Conservation (phyloP, 1,140 invertebrate genomes). For the Leptonema lineaticorne region DNA sequence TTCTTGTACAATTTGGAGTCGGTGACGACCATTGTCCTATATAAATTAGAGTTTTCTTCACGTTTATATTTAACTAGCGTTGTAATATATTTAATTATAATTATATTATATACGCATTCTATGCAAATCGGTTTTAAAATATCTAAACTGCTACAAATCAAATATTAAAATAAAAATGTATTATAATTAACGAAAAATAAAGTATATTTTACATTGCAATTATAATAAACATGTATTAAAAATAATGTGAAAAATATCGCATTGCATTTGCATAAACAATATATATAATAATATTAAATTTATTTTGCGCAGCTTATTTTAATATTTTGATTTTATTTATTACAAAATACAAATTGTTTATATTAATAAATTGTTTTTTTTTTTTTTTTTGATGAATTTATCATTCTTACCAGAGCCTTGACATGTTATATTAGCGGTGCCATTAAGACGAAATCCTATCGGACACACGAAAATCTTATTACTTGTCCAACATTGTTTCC, state of each 20-base stretch:
- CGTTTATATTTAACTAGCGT: too few species aligned
- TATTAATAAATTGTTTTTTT: background rate
- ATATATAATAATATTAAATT: background rate
- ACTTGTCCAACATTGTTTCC: slow-evolving; percentile 67
- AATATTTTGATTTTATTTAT: too few species aligned
- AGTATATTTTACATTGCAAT: too few species aligned
- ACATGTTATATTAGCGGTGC: slow-evolving; percentile 69
- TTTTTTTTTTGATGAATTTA: background rate
- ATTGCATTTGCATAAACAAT: background rate
- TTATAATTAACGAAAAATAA: too few species aligned
- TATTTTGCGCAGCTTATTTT: too few species aligned
- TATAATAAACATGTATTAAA: too few species aligned
- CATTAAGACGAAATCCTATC: slow-evolving; percentile 69
- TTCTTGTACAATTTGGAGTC: slow-evolving; percentile 70
- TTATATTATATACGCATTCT: too few species aligned
- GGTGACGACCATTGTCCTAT: slow-evolving; percentile 74
- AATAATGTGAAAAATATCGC: too few species aligned
- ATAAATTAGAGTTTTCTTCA: slow-evolving; percentile 11
- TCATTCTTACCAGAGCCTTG: slow-evolving; percentile 66
- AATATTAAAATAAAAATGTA: too few species aligned
- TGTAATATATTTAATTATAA: too few species aligned
- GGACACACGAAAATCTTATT: slow-evolving; percentile 66
- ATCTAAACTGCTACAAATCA: too few species aligned
- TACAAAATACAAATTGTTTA: background rate
- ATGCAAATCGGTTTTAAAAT: too few species aligned